phyloP scores from a whole-genome alignment of 2,113 vertebrate genomes.

The Aramus guarauna region DNA sequence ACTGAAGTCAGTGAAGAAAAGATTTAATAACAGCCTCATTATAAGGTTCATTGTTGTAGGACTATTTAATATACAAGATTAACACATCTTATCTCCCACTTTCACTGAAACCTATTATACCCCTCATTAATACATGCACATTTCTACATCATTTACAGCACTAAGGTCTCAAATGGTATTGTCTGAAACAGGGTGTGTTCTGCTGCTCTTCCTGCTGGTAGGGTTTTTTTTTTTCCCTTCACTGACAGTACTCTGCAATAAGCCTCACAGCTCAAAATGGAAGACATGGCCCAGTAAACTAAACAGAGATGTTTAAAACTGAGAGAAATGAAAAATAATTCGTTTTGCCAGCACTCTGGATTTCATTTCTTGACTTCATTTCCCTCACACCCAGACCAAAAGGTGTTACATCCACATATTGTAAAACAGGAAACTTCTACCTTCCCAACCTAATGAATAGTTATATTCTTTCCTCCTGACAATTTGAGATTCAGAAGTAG shows the following conservation, averaged over 20 bases:
- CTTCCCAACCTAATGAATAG: not conserved
- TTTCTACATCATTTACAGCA: slow-evolving; percentile 59
- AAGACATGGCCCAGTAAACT: not conserved
- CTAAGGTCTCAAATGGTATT: slow-evolving; percentile 6
- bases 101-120: slow-evolving; percentile 63
- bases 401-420: not conserved
- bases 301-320: not conserved
- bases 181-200: slow-evolving; percentile 20
- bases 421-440: not conserved
- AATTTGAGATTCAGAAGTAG: not conserved
- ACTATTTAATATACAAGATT: slow-evolving; percentile 72
- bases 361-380: not conserved
- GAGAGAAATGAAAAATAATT: not conserved
- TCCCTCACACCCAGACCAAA: not conserved
- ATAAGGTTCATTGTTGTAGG: slow-evolving; percentile 58
- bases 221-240: not conserved
- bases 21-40: slow-evolving; percentile 63
- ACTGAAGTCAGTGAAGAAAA: slow-evolving; percentile 49
- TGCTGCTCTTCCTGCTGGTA: not conserved
- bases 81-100: slow-evolving; percentile 66
- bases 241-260: not conserved
- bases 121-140: slow-evolving; percentile 60
- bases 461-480: not conserved
- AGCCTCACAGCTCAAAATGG: not conserved
- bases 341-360: not conserved